Percentiles rank a stretch among this genome's conserved stretches.
Evolutionary conservation across 2,113 vertebrate species (phyloP).

Genomic region (Halcyon senegalensis): DNA sequence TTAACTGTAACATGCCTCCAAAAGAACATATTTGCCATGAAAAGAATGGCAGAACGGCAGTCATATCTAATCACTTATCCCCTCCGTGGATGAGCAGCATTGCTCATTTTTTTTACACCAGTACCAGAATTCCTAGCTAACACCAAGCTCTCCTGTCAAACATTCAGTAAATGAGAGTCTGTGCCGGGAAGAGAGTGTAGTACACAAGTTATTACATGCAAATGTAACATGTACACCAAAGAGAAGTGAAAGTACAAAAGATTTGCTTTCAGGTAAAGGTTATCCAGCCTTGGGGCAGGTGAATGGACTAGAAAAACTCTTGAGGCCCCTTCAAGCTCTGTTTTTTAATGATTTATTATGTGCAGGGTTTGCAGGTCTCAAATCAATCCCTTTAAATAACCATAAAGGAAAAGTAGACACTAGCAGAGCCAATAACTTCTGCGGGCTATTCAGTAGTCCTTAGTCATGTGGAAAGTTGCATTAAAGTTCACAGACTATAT

Average conservation of each 20-base stretch:
- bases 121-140: not conserved
- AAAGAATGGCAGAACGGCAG: not conserved
- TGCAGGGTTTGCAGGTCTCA: constrained; percentile 56
- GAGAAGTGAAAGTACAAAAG: not conserved
- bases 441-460: constrained; percentile 63
- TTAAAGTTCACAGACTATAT: constrained; percentile 62
- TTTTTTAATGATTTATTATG: constrained; percentile 19
- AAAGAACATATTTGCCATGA: not conserved
- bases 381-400: constrained; percentile 57
- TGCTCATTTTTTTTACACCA: not conserved
- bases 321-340: not conserved
- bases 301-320: not conserved
- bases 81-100: not conserved
- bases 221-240: not conserved
- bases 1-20: not conserved
- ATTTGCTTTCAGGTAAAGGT: not conserved
- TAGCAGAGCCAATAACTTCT: constrained; percentile 50
- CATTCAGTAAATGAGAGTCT: not conserved
- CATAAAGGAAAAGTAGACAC: constrained; percentile 60
- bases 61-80: not conserved
- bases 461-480: constrained; percentile 66
- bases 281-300: constrained; percentile 17
- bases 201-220: not conserved
- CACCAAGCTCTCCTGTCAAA: not conserved
- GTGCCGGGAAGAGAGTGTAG: not conserved